These are phyloP conservation scores for Hylyphantes graminicola DNA, from an alignment of 1,140 invertebrate species.

Conservation along the genomic window DNA sequence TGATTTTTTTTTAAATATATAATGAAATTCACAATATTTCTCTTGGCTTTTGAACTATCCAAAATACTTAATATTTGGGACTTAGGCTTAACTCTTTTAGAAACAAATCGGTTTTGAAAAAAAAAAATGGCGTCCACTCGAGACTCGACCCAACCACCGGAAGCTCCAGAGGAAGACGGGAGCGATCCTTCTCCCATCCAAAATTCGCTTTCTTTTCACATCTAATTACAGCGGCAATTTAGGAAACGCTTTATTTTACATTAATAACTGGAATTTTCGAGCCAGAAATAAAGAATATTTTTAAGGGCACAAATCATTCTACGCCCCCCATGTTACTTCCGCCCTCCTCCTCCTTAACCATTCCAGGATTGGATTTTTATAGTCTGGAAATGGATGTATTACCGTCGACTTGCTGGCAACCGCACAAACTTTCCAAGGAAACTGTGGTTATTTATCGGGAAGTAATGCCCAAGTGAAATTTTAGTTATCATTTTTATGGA, in stretches of 20 bases:
- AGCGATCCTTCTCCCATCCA: slow-evolving; percentile 10
- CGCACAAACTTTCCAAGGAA: neutral
- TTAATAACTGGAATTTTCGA: slow-evolving; percentile 53
- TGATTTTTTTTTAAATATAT: too few relatives aligned
- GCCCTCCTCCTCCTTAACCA: neutral
- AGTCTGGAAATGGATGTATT: slow-evolving; percentile 17
- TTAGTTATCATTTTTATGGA: neutral
- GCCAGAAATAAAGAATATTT: slow-evolving; percentile 44
- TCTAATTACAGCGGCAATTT: slow-evolving; percentile 51
- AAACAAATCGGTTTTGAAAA: too few relatives aligned
- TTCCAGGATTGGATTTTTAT: slow-evolving; percentile 13
- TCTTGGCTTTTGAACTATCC: too few relatives aligned
- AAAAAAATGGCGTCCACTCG: slow-evolving; percentile 16
- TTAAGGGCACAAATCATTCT: slow-evolving; percentile 47
- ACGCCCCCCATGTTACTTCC: neutral
- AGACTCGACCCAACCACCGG: neutral
- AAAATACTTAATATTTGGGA: too few relatives aligned
- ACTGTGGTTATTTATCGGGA: too few relatives aligned
- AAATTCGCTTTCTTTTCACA: slow-evolving; percentile 53
- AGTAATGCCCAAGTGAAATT: neutral
- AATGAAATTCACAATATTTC: too few relatives aligned
- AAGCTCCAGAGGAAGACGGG: neutral
- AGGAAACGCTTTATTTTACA: slow-evolving; percentile 52
- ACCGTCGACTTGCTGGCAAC: slow-evolving; percentile 27
- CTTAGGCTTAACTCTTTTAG: too few relatives aligned